Conservation (phyloP, 1,140 invertebrate species). For the Drosophila bocqueti region DNA sequence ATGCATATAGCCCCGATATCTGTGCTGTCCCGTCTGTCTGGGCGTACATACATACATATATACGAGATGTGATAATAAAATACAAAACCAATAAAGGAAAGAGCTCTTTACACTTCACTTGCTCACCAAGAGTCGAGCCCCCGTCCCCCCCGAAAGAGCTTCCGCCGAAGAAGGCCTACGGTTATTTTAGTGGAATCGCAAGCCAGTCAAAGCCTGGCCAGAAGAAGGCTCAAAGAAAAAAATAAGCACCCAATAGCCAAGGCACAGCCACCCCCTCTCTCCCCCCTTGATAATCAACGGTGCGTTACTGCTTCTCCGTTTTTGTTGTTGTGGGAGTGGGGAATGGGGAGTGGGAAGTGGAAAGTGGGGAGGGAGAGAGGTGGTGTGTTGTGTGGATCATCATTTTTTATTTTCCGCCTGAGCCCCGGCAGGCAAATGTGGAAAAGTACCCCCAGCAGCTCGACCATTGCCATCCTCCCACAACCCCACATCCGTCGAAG, state of each 20-base stretch:
- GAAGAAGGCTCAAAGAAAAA: slow-evolving; percentile 9
- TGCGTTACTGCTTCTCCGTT: slow-evolving; percentile 49
- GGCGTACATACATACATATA: slow-evolving; percentile 26
- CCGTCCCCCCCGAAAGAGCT: slow-evolving; percentile 40
- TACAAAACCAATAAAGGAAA: slow-evolving; percentile 85
- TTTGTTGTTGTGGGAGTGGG: not conserved
- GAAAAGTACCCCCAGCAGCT: slow-evolving; percentile 56
- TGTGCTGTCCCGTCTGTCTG: slow-evolving; percentile 1
- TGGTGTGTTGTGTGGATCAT: slow-evolving; percentile 61
- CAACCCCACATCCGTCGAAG: slow-evolving; percentile 5
- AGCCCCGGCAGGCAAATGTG: slow-evolving; percentile 69
- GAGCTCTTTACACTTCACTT: slow-evolving; percentile 85
- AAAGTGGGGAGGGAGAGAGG: not conserved
- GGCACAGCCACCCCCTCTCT: not conserved
- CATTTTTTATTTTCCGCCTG: slow-evolving; percentile 83
- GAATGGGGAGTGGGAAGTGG: too few species aligned
- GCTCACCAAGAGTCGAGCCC: slow-evolving; percentile 72
- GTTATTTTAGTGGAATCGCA: slow-evolving; percentile 70
- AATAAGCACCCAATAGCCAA: slow-evolving; percentile 5
- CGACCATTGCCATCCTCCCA: slow-evolving; percentile 20
- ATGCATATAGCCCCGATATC: slow-evolving; percentile 23
- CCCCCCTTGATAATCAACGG: slow-evolving; percentile 35
- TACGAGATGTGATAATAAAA: slow-evolving; percentile 84
- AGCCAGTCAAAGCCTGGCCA: slow-evolving; percentile 24
- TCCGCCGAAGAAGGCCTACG: slow-evolving; percentile 71